phyloP scores from a whole-genome alignment of 92 coral and sea anemone species.

The Umimayanthus kanabou region DNA sequence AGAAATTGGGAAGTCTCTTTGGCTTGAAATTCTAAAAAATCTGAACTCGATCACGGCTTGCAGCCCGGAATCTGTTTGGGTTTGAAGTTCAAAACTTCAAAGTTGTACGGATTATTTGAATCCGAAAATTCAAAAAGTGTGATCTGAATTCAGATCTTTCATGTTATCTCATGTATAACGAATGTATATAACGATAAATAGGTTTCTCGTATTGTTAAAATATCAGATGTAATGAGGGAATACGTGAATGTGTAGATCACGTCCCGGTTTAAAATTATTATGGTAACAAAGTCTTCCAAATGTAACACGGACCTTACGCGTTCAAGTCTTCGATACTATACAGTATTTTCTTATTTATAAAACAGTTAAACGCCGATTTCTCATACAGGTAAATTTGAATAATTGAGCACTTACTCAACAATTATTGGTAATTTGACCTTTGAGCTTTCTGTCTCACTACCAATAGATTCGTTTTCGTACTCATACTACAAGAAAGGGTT shows the following conservation, averaged over 20 bases:
- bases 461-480: too few relatives aligned
- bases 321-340: too few relatives aligned
- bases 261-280: too few relatives aligned
- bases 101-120: not conserved
- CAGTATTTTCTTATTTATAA: too few relatives aligned
- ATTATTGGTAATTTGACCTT: too few relatives aligned
- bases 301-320: not conserved
- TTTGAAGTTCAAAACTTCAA: not conserved
- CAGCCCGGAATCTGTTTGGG: not conserved
- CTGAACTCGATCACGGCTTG: not conserved
- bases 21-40: not conserved
- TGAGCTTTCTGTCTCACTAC: too few relatives aligned
- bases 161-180: not conserved
- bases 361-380: too few relatives aligned
- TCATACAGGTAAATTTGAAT: too few relatives aligned
- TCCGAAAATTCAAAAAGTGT: not conserved
- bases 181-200: not conserved
- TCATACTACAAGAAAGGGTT: too few relatives aligned
- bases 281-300: not conserved
- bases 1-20: not conserved
- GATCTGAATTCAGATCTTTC: not conserved
- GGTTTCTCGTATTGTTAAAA: not conserved
- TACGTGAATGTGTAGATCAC: too few relatives aligned
- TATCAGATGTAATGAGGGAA: too few relatives aligned
- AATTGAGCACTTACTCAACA: too few relatives aligned